Evolutionary conservation across 2,113 vertebrate species (phyloP).

Genomic region (Lepisosteus oculatus): DNA sequence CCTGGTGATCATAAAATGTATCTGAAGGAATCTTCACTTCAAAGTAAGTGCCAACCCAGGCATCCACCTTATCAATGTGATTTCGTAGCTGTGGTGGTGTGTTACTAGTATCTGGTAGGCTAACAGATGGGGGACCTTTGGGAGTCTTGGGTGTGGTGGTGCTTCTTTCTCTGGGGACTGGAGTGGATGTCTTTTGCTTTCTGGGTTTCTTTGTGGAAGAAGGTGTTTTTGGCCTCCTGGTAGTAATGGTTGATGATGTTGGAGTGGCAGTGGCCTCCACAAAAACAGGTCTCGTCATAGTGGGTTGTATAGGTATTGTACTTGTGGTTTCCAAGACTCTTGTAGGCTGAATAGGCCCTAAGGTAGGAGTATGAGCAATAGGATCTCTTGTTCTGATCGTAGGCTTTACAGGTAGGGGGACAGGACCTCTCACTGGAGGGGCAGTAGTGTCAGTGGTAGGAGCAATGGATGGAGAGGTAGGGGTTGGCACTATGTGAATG

Average conservation of each 20-base stretch:
- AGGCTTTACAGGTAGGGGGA: slow-evolving; percentile 84
- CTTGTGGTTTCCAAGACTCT: slow-evolving; percentile 77
- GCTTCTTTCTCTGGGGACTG: slow-evolving; percentile 72
- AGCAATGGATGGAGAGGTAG: slow-evolving; percentile 82
- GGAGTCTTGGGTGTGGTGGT: slow-evolving; percentile 70
- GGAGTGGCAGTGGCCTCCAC: slow-evolving; percentile 79
- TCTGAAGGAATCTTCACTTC: slow-evolving; percentile 91
- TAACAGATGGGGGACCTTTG: slow-evolving; percentile 59
- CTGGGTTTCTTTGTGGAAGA: slow-evolving; percentile 63
- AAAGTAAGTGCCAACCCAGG: slow-evolving; percentile 93
- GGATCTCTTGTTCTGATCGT: slow-evolving; percentile 85
- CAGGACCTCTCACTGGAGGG: slow-evolving; percentile 83
- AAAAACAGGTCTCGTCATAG: slow-evolving; percentile 74
- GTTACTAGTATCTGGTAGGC: slow-evolving; percentile 60
- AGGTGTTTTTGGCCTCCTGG: slow-evolving; percentile 77
- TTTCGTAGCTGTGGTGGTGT: slow-evolving; percentile 79
- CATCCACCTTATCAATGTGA: slow-evolving; percentile 85
- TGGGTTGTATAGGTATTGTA: slow-evolving; percentile 74
- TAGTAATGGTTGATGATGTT: slow-evolving; percentile 76
- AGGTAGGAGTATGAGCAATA: slow-evolving; percentile 84
- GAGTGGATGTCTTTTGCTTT: slow-evolving; percentile 71
- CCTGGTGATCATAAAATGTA: slow-evolving; percentile 88
- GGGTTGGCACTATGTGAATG: slow-evolving; percentile 83
- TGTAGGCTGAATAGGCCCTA: slow-evolving; percentile 85
- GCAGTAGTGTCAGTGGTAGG: slow-evolving; percentile 77